These are phyloP conservation scores for Sparidentex hasta DNA, from an alignment of 2,797 vertebrate genomes.

Conservation along the genomic window DNA sequence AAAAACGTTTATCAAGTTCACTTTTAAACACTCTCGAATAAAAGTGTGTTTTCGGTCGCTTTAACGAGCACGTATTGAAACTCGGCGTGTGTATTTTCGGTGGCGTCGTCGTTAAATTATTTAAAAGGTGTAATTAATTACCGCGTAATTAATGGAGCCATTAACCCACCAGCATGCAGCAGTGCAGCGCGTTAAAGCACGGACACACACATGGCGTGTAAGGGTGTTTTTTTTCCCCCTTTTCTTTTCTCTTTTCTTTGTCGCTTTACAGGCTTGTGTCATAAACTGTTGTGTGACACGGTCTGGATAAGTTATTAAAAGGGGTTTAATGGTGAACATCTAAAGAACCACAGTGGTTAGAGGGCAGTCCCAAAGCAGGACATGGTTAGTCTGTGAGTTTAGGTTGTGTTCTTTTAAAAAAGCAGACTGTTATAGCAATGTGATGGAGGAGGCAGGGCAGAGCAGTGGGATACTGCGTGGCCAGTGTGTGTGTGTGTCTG, in stretches of 20 bases:
- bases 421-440: neutral
- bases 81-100: neutral
- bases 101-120: neutral
- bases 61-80: neutral
- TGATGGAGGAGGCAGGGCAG: slow-evolving; percentile 5
- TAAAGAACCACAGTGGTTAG: slow-evolving; percentile 11
- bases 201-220: too few relatives aligned
- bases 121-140: slow-evolving; percentile 49
- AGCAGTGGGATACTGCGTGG: neutral
- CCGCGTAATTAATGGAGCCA: slow-evolving; percentile 52
- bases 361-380: slow-evolving; percentile 14
- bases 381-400: neutral
- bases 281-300: neutral
- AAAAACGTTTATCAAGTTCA: too few relatives aligned
- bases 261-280: slow-evolving; percentile 7
- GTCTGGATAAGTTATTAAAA: slow-evolving; percentile 56
- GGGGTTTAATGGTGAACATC: slow-evolving; percentile 38
- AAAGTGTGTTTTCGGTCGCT: neutral
- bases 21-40: too few relatives aligned
- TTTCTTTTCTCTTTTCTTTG: neutral
- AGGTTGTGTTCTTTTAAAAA: neutral
- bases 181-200: rapidly evolving
- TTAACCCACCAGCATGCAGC: slow-evolving; percentile 5
- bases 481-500: neutral
- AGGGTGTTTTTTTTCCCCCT: neutral